Conservation (phyloP, 2,888 invertebrate genomes). For the Parasteatoda lunata region DNA sequence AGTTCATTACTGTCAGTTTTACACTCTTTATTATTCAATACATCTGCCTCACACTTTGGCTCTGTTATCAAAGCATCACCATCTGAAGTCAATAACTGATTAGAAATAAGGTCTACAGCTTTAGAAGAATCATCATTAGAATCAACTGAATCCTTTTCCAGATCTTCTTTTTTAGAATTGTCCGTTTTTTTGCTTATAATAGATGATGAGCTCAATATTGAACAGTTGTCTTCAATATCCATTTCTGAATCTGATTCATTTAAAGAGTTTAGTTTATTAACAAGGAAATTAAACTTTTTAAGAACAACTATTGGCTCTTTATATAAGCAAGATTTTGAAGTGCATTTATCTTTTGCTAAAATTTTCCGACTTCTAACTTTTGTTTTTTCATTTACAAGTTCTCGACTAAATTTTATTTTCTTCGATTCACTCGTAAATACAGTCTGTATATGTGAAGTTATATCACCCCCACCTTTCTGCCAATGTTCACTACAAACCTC, state of each 20-base stretch:
- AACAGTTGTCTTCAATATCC: conserved; percentile 21
- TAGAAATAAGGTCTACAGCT: conserved; percentile 34
- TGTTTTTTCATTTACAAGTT: conserved; percentile 75
- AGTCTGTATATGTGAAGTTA: conserved; percentile 85
- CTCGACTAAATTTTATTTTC: conserved; percentile 85
- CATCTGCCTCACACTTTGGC: conserved; percentile 4
- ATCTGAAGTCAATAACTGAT: conserved; percentile 17
- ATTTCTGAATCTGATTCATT: conserved; percentile 31
- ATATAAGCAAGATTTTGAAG: conserved; percentile 24
- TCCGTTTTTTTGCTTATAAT: conserved; percentile 19
- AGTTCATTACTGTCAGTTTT: conserved; percentile 30
- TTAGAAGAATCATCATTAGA: conserved; percentile 45
- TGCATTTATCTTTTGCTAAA: conserved; percentile 37
- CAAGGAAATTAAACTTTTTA: conserved; percentile 53
- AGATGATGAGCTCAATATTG: conserved; percentile 3
- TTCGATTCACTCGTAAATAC: conserved; percentile 88
- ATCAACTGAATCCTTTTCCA: not conserved
- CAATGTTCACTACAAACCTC: conserved; percentile 74
- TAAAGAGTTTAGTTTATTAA: conserved; percentile 16
- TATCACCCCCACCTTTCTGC: conserved; percentile 75
- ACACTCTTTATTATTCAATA: not conserved
- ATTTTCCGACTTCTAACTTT: conserved; percentile 35
- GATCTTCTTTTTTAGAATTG: conserved; percentile 35
- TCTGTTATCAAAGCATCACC: not conserved
- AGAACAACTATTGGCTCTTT: conserved; percentile 61